Evolutionary conservation across 1,140 invertebrate species (phyloP), one percentile per base, ranked within the genome.

Genomic region (Bombus confusus): DNA sequence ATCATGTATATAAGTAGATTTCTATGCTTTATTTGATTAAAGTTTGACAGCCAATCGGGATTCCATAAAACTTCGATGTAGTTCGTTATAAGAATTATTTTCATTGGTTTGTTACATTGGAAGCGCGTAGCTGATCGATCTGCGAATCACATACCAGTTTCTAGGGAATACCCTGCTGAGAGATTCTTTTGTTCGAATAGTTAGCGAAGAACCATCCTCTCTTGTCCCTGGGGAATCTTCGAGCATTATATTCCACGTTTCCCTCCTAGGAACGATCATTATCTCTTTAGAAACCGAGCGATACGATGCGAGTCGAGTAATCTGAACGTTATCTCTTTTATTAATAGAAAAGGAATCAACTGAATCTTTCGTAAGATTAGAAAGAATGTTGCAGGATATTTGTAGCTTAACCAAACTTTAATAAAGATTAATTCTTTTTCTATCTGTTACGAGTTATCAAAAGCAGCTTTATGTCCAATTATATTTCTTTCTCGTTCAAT

Each of bases 211-310:
- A 68, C 10, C 71, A 31, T 66, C 18, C 59, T 52, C 41, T 69
- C 74, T 81, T 82, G 86, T 92, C 93, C 86, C 92, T 25, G 80
- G 94, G 90, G 94, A 94, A 93, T 91, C 90, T 90, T 90, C 86
- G 83, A 87, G 86, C 92, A 94, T 93, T 93, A 92, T 91, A 86
- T 92, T 92, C 85, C 88, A 64, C 71, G 86, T 88, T 91, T 92
- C 90, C 91, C 91, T 93, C 89, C 77, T 64, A 86, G 47, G 90
- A 91, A 87, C 90, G 91, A 94, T 94, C 92, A 91, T 94, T 93
- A 94, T 94, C 93, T 93, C 89, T 91, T 93, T 93, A 90, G 88
- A 83, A 89, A 31, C 85, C 59, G 43, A 80, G 52, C 37, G 83
- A 87, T 39, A 34, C 22, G 86, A 80, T 68, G 84, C 86, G 74